Conservation (phyloP, 2,888 invertebrate species). For the Drosophila subquinaria region DNA sequence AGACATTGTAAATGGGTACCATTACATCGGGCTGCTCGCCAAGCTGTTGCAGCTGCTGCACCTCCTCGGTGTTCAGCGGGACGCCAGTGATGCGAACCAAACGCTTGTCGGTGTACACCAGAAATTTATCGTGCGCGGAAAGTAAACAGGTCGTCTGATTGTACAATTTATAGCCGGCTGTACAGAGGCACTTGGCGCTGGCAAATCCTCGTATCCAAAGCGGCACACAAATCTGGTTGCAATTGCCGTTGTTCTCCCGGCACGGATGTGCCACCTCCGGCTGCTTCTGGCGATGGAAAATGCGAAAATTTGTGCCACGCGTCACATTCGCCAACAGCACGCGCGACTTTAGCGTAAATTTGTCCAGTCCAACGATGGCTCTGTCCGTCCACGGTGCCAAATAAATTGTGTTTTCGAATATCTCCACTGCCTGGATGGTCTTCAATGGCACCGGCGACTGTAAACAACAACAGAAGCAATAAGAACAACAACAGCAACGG, state of each 20-base stretch:
- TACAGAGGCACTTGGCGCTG: slow-evolving; percentile 89
- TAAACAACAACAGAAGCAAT: slow-evolving; percentile 22
- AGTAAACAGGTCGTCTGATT: slow-evolving; percentile 88
- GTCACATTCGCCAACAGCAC: slow-evolving; percentile 86
- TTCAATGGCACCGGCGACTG: slow-evolving; percentile 82
- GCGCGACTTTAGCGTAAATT: slow-evolving; percentile 86
- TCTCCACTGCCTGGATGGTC: slow-evolving; percentile 89
- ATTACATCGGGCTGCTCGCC: slow-evolving; percentile 87
- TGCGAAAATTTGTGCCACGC: slow-evolving; percentile 89
- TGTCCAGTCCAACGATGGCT: slow-evolving; percentile 88
- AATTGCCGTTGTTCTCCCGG: slow-evolving; percentile 89
- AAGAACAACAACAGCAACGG: slow-evolving; percentile 34
- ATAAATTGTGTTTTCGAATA: slow-evolving; percentile 91
- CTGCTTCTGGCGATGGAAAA: slow-evolving; percentile 92
- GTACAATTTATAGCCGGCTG: slow-evolving; percentile 89
- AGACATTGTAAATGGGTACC: slow-evolving; percentile 89
- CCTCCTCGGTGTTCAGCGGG: slow-evolving; percentile 75
- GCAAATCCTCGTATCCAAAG: slow-evolving; percentile 87
- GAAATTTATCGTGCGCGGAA: slow-evolving; percentile 88
- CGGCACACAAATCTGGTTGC: slow-evolving; percentile 92
- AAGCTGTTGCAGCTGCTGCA: slow-evolving; percentile 71
- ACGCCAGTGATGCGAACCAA: slow-evolving; percentile 91
- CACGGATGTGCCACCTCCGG: slow-evolving; percentile 91
- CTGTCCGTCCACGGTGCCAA: slow-evolving; percentile 90
- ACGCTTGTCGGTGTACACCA: slow-evolving; percentile 89